A percentile compares a stretch with the other conserved stretches of the same genome.
Evolutionary conservation across 2,113 vertebrate genomes (phyloP).

Genomic region (Sigmodon hispidus): DNA sequence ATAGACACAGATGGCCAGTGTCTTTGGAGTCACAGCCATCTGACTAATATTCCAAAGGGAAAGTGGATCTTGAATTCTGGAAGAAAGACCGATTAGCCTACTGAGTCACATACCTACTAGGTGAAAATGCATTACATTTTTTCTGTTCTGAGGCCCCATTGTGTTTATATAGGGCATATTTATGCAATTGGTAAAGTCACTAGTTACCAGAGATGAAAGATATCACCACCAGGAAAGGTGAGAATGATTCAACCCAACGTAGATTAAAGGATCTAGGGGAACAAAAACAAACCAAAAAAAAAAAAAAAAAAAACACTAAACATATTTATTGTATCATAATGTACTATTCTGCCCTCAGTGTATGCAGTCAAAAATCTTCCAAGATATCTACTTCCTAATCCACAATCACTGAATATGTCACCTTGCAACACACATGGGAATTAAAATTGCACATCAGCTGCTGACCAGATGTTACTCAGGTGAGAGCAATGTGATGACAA

Average conservation of each 20-base stretch:
- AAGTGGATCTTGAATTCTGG: neutral
- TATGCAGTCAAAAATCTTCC: neutral
- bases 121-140: neutral
- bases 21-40: neutral
- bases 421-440: neutral
- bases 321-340: neutral
- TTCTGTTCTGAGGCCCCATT: neutral
- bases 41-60: neutral
- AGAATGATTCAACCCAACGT: neutral
- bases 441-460: neutral
- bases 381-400: neutral
- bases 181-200: neutral
- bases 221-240: neutral
- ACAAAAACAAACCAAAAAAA: slow-evolving; percentile 24
- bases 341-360: neutral
- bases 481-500: neutral
- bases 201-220: neutral
- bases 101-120: neutral
- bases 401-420: neutral
- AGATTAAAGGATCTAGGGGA: slow-evolving; percentile 22
- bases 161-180: neutral
- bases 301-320: neutral
- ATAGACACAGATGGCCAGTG: neutral
- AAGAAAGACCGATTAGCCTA: neutral
- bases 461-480: neutral